These are phyloP conservation scores for Ophonus ardosiacus DNA, from an alignment of 2,888 invertebrate genomes.

Conservation along the genomic window DNA sequence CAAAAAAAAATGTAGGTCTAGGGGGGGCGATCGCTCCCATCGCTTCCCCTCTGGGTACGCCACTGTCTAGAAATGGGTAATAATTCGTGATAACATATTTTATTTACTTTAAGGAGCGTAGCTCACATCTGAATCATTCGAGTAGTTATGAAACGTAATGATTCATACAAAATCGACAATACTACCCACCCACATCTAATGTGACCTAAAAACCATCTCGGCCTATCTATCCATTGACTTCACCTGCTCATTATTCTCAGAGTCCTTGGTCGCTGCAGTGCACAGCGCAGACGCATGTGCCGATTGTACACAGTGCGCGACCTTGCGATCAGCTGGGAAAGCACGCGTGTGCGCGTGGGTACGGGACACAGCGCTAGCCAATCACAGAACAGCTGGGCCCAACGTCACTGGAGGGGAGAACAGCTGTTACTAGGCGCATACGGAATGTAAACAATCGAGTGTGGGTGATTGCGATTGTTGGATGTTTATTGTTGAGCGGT, in stretches of 20 bases:
- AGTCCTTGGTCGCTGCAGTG: conserved; percentile 3
- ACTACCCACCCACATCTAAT: background rate
- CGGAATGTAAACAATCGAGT: conserved; percentile 18
- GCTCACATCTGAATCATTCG: too few species aligned
- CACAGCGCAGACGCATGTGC: background rate
- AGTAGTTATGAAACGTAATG: too few species aligned
- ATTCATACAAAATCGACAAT: background rate
- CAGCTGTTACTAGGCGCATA: conserved; percentile 56
- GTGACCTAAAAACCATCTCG: background rate
- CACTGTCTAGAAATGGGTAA: too few species aligned
- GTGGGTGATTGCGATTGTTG: background rate
- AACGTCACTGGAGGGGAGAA: conserved; percentile 9
- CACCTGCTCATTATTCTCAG: conserved; percentile 1
- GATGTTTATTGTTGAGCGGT: background rate
- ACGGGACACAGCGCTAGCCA: background rate
- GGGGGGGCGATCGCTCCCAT: too few species aligned
- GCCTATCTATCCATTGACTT: background rate
- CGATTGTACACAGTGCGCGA: conserved; percentile 30
- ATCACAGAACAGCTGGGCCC: background rate
- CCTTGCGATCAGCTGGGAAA: conserved; percentile 56
- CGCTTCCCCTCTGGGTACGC: too few species aligned
- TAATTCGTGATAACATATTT: too few species aligned
- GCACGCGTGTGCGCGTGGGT: conserved; percentile 11
- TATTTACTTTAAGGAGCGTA: too few species aligned
- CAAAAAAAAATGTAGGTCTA: too few species aligned